Evolutionary conservation across 2,113 vertebrate genomes (phyloP).

Genomic region (Callipepla californica): DNA sequence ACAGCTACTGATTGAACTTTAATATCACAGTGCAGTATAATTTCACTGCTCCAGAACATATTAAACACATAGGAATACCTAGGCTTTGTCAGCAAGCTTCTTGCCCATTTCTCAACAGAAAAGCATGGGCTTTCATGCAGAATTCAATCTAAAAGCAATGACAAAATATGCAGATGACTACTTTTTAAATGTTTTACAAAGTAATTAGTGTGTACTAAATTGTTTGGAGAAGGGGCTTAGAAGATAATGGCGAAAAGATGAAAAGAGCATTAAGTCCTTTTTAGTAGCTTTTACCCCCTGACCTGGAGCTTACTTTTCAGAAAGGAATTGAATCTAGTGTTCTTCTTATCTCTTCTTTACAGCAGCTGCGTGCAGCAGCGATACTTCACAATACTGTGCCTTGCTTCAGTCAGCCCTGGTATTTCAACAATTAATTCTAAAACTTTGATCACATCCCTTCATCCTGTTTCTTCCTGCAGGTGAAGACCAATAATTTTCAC

Average conservation of each 20-base stretch:
- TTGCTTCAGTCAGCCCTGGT: background rate
- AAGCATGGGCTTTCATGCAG: background rate
- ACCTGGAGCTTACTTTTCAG: background rate
- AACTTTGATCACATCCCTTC: conserved; percentile 3
- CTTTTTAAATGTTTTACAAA: conserved; percentile 2
- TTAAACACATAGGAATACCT: background rate
- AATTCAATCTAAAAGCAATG: background rate
- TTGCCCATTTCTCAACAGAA: background rate
- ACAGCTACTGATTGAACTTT: background rate
- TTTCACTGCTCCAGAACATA: background rate
- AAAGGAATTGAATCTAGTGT: background rate
- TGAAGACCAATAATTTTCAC: conserved; percentile 11
- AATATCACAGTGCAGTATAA: background rate
- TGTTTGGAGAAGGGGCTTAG: background rate
- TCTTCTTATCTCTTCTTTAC: conserved; percentile 26
- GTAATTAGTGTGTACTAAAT: background rate
- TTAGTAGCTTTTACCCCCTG: background rate
- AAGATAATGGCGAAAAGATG: background rate
- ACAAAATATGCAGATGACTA: background rate
- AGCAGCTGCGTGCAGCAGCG: background rate
- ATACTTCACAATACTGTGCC: background rate
- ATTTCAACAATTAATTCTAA: conserved; percentile 28
- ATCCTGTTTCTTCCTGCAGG: background rate
- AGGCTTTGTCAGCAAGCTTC: conserved; percentile 7
- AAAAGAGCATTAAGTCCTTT: background rate